These are phyloP conservation scores for Glaucopsyche alexis DNA, from an alignment of 2,888 invertebrate genomes.

Conservation along the genomic window DNA sequence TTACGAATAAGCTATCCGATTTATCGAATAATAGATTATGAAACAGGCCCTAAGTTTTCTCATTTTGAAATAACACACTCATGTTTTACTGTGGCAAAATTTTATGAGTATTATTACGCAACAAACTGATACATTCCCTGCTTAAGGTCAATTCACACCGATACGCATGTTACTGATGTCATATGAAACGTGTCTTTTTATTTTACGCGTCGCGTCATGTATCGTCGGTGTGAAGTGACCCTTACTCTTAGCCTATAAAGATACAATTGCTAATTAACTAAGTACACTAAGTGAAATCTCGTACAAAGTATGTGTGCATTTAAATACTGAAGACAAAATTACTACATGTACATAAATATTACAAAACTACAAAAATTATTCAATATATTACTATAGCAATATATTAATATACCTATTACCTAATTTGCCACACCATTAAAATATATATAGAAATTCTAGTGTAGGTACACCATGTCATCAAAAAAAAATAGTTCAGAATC, in stretches of 20 bases:
- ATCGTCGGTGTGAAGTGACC: too few relatives aligned
- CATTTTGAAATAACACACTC: not conserved
- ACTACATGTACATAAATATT: conserved; percentile 8
- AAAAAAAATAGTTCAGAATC: not conserved
- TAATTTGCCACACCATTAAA: not conserved
- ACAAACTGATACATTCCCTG: conserved; percentile 21
- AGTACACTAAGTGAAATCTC: conserved; percentile 23
- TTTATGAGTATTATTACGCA: conserved; percentile 30
- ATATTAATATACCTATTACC: conserved; percentile 5
- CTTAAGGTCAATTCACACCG: too few relatives aligned
- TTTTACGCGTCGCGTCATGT: too few relatives aligned
- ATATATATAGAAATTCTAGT: not conserved
- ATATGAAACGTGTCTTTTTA: too few relatives aligned
- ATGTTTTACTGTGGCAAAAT: conserved; percentile 20
- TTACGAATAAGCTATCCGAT: too few relatives aligned
- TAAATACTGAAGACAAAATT: not conserved
- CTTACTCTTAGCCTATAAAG: conserved; percentile 24
- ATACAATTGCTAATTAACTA: conserved; percentile 29
- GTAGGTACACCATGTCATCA: not conserved
- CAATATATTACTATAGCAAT: conserved; percentile 2
- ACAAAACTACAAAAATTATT: conserved; percentile 12
- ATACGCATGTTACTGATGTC: too few relatives aligned
- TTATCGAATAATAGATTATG: too few relatives aligned
- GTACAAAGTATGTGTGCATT: not conserved
- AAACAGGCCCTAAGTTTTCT: not conserved